phyloP scores from a whole-genome alignment of 2,888 invertebrate species.

The Polydesmus complanatus region DNA sequence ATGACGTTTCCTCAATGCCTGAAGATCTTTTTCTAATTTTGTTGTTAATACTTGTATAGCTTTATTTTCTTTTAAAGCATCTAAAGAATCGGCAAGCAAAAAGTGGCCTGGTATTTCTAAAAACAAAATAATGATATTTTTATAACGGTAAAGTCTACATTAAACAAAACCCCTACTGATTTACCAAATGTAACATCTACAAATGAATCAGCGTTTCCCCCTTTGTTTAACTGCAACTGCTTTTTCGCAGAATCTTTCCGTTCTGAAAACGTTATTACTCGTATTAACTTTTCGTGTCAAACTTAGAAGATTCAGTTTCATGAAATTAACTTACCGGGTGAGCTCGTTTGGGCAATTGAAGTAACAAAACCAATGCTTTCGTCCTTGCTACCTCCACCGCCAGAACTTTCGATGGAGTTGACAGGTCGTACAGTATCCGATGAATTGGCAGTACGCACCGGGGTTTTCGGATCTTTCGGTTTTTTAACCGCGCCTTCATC shows the following conservation, averaged over 20 bases:
- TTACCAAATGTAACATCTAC: background rate
- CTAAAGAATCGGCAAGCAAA: slow-evolving; percentile 61
- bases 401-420: slow-evolving; percentile 13
- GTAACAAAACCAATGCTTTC: slow-evolving; percentile 24
- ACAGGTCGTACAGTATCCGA: slow-evolving; percentile 12
- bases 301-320: too few species aligned
- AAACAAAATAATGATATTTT: background rate
- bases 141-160: background rate
- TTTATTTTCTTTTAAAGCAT: slow-evolving; percentile 66
- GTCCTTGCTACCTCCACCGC: slow-evolving; percentile 28
- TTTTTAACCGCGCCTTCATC: background rate
- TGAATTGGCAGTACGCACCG: slow-evolving; percentile 1
- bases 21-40: slow-evolving; percentile 77
- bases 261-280: too few species aligned
- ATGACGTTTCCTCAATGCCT: slow-evolving; percentile 46
- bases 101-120: slow-evolving; percentile 36
- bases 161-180: background rate
- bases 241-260: slow-evolving; percentile 13
- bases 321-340: too few species aligned
- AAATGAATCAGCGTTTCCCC: background rate
- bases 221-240: background rate
- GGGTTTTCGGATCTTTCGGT: slow-evolving; percentile 2
- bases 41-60: slow-evolving; percentile 62
- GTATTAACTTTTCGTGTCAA: too few species aligned
- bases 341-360: background rate